phyloP scores from a whole-genome alignment of 2,888 invertebrate genomes.

The Meteorus cinctellus region DNA sequence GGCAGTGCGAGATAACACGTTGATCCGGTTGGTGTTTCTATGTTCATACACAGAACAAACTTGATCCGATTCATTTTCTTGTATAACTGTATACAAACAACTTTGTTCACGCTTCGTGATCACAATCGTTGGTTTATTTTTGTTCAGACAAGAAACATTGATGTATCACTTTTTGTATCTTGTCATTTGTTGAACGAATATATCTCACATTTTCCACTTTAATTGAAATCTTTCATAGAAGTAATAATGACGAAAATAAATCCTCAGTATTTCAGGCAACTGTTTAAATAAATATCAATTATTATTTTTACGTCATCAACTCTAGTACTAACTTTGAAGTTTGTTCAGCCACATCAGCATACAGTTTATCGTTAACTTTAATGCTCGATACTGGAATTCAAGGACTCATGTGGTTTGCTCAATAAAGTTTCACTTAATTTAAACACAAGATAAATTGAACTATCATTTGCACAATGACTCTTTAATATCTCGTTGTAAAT shows the following conservation, averaged over 20 bases:
- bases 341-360: neutral
- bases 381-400: conserved; percentile 5
- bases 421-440: conserved; percentile 1
- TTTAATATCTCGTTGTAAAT: neutral
- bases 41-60: too few species aligned
- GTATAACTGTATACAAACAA: too few species aligned
- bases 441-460: neutral
- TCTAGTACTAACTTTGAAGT: neutral
- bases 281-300: neutral
- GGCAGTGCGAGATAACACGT: too few species aligned
- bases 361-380: conserved; percentile 7
- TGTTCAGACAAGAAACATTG: neutral
- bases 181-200: neutral
- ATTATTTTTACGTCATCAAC: neutral
- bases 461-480: neutral
- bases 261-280: neutral
- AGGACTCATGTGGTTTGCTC: conserved; percentile 9
- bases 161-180: neutral
- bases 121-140: too few species aligned
- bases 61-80: too few species aligned
- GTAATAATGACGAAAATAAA: neutral
- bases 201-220: neutral
- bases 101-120: too few species aligned
- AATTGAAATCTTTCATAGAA: neutral
- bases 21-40: too few species aligned